Evolutionary conservation across 1,140 invertebrate species (phyloP).

Genomic region (Hesperophylax magnus): DNA sequence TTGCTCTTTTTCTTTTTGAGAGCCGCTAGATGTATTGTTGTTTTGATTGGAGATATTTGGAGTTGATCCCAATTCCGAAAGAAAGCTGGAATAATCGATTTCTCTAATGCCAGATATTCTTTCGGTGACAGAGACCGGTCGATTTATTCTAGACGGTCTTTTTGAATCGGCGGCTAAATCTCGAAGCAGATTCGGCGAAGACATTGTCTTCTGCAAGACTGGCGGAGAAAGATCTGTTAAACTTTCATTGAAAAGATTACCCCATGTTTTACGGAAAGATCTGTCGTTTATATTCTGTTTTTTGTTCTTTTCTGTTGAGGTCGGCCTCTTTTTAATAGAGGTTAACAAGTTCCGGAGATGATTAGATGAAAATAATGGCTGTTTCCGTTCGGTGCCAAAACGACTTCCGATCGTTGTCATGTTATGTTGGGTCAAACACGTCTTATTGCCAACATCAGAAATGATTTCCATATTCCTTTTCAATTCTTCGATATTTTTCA

Average conservation of each 20-base stretch:
- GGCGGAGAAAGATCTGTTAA: neutral
- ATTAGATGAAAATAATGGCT: neutral
- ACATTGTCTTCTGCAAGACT: conserved; percentile 34
- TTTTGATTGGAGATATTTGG: neutral
- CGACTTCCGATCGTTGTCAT: conserved; percentile 19
- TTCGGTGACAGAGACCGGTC: conserved; percentile 22
- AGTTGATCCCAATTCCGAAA: conserved; percentile 29
- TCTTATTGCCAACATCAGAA: conserved; percentile 29
- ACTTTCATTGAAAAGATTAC: conserved; percentile 39
- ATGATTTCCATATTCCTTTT: conserved; percentile 44
- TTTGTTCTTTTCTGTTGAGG: neutral
- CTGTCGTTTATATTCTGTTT: neutral
- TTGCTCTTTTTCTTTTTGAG: no score
- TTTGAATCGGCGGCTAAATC: neutral
- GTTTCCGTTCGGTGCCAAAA: conserved; percentile 30
- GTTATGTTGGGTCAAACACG: conserved; percentile 7
- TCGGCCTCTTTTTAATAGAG: conserved; percentile 33
- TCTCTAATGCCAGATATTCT: conserved; percentile 42
- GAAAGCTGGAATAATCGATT: conserved; percentile 46
- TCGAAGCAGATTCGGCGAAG: conserved; percentile 27
- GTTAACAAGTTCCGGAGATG: conserved; percentile 32
- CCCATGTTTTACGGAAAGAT: conserved; percentile 35
- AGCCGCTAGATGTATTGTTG: no score
- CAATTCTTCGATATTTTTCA: conserved; percentile 39
- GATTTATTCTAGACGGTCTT: neutral